phyloP scores from a whole-genome alignment of 1,140 invertebrate genomes.

The Odontomachus brunneus region DNA sequence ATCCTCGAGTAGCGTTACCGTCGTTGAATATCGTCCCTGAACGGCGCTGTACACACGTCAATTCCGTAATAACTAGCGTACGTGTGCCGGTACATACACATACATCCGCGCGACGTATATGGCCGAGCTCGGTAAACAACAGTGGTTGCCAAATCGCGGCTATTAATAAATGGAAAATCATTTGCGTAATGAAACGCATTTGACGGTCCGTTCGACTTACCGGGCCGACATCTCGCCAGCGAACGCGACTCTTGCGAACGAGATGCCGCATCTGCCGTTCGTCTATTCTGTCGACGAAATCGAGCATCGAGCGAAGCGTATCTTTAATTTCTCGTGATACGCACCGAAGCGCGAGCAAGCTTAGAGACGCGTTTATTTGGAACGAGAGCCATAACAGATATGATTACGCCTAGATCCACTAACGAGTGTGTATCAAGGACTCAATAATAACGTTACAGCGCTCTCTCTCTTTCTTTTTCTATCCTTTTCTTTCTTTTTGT shows the following conservation, averaged over 20 bases:
- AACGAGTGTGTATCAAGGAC: neutral
- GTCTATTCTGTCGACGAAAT: slow-evolving; percentile 4
- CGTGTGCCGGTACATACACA: slow-evolving; percentile 30
- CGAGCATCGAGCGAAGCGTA: neutral
- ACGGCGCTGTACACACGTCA: slow-evolving; percentile 49
- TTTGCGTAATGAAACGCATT: slow-evolving; percentile 77
- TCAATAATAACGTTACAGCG: neutral
- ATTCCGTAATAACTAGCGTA: slow-evolving; percentile 65
- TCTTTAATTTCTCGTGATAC: slow-evolving; percentile 12
- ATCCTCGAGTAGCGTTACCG: slow-evolving; percentile 48
- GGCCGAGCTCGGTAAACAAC: slow-evolving; percentile 82
- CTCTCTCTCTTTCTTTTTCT: neutral
- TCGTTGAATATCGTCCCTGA: slow-evolving; percentile 46
- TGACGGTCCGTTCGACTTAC: neutral
- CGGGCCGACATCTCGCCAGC: slow-evolving; percentile 2
- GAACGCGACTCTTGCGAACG: slow-evolving; percentile 30
- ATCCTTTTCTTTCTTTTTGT: too few species aligned
- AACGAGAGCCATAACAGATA: neutral
- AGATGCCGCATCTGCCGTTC: neutral
- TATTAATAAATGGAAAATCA: slow-evolving; percentile 82
- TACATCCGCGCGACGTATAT: slow-evolving; percentile 76
- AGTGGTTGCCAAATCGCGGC: slow-evolving; percentile 83
- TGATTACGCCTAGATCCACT: slow-evolving; percentile 1
- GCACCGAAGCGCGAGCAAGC: neutral
- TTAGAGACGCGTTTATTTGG: slow-evolving; percentile 14